Base-by-base conservation (phyloP, 2,888 invertebrate species). In the Colostygia pectinataria region DNA sequence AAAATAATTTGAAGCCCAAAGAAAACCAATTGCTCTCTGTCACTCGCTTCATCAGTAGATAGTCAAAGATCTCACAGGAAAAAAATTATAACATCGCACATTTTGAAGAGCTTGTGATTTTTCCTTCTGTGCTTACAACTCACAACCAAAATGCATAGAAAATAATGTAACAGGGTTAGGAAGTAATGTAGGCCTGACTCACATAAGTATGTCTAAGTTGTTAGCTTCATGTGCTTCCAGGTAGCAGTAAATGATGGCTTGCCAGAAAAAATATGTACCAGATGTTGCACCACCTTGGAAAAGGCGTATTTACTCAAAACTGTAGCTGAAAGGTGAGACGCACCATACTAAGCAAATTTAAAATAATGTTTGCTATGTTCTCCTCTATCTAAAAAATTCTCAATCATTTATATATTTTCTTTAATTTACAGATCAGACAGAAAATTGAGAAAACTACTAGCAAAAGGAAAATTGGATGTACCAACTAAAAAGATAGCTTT, bases 261-360 rank as follows among this genome's bases (percentile, higher is more conserved):
- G 32, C 90, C 90, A 27, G 89, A 89, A 57, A 86, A 82, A 61
- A 87, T 90, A 52, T 90, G 90, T 57, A 68, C 68, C 28, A 88
- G 86, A 72, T 90, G 90, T 60, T 88, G 87, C 51, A 76, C 73
- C 33, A 80, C 83, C 43, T 70, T 90, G 68, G 90, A 90, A 67
- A 89, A 88, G 59, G 89, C 89, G 42, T 90, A 76, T 63, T 70
- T 89, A 27, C 77, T 91, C 36, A 90, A 90, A 76, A 87, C 84
- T 51, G 77, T 90, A 36, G 90, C 90, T 49, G 90, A 91, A 66
- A 83, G 87, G 90, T 89, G 2, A 15, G 28, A 28, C 5, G 4
- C 20, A 4, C 10, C n/a, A 18, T 18, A 5, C 24, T 20, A 20
- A 20, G 6, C 6, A 6, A 2, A 20, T 20, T 6, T n/a, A n/a